Conservation (phyloP, 2,888 invertebrate genomes). For the Oxycera nigricornis region DNA sequence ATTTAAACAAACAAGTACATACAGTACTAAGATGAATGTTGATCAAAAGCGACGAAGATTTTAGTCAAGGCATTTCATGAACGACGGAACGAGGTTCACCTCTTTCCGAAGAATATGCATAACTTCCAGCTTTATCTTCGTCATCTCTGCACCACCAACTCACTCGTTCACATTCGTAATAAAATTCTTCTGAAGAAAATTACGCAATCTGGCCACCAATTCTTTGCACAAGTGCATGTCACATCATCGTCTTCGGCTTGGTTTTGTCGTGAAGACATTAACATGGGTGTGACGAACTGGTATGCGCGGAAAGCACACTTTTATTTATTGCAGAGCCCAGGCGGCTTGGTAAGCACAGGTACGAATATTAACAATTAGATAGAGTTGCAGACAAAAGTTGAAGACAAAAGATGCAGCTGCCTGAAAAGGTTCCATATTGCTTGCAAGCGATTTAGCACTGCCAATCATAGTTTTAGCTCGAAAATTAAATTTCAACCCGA, state of each 20-base stretch:
- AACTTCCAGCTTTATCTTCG: background rate
- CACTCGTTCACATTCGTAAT: background rate
- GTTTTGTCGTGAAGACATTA: background rate
- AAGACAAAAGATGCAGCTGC: too few species aligned
- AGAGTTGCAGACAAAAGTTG: too few species aligned
- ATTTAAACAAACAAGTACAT: background rate
- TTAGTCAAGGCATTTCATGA: background rate
- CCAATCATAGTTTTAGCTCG: too few species aligned
- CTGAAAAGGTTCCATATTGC: too few species aligned
- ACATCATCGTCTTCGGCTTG: conserved; percentile 1
- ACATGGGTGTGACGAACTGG: conserved; percentile 18
- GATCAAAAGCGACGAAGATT: background rate
- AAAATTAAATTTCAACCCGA: too few species aligned
- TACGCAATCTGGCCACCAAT: conserved; percentile 12
- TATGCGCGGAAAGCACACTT: background rate
- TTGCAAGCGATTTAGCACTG: too few species aligned
- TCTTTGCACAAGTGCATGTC: conserved; percentile 25
- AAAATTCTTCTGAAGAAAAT: conserved; percentile 7
- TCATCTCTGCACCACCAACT: conserved; percentile 1
- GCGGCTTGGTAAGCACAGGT: too few species aligned
- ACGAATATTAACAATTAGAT: too few species aligned
- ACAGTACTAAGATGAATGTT: background rate
- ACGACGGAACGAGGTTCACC: background rate
- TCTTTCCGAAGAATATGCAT: conserved; percentile 5
- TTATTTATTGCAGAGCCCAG: too few species aligned